These are phyloP conservation scores for Diglossa cyanea DNA, from an alignment of 2,797 vertebrate species.

Conservation along the genomic window DNA sequence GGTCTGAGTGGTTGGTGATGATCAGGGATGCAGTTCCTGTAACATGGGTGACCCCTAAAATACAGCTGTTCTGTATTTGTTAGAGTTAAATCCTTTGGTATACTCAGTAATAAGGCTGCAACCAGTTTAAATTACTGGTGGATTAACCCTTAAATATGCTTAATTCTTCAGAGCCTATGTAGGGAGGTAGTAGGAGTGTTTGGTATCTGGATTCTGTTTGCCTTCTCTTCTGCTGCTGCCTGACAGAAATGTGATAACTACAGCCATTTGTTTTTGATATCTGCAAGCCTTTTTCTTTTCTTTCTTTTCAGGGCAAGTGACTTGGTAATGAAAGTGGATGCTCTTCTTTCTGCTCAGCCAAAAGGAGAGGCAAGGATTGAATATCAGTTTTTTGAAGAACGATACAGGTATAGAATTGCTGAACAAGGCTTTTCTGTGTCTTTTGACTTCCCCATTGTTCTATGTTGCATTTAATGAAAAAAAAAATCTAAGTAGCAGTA, in stretches of 20 bases:
- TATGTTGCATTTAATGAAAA: background rate
- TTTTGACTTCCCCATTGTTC: background rate
- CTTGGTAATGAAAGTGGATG: constrained; percentile 97
- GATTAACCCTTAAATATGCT: background rate
- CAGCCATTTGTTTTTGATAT: background rate
- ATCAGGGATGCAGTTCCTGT: background rate
- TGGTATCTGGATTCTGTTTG: background rate
- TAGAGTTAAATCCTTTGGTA: background rate
- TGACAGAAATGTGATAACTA: background rate
- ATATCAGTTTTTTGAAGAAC: constrained; percentile 88
- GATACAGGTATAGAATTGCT: constrained; percentile 83
- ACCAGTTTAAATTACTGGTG: background rate
- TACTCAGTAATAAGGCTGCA: background rate
- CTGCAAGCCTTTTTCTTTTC: background rate
- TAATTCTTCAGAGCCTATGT: background rate
- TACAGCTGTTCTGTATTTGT: background rate
- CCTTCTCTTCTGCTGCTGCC: background rate
- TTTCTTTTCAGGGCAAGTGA: constrained; percentile 86
- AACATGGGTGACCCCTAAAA: background rate
- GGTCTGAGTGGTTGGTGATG: background rate
- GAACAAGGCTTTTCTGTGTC: background rate
- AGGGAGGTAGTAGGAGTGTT: background rate
- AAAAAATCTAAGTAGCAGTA: background rate
- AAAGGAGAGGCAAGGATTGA: constrained; percentile 93
- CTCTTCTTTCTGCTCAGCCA: constrained; percentile 93